phyloP scores from a whole-genome alignment of 1,140 invertebrate species.

The Zaprionus taronus region DNA sequence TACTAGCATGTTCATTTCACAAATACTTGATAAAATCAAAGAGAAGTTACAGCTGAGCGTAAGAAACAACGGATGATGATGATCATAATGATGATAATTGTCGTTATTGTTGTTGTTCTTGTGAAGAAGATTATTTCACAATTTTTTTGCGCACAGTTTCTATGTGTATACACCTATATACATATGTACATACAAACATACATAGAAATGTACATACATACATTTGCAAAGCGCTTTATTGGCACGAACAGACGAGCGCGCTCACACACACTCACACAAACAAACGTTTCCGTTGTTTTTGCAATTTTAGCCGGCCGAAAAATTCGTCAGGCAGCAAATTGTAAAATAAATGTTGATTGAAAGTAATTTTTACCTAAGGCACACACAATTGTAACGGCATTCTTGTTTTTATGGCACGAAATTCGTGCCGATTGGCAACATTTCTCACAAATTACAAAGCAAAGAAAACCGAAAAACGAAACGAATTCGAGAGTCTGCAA shows the following conservation, averaged over 20 bases:
- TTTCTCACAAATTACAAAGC: conserved; percentile 6
- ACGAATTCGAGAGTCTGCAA: conserved; percentile 22
- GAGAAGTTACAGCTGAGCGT: conserved; percentile 65
- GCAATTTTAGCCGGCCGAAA: conserved; percentile 61
- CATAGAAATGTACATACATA: conserved; percentile 9
- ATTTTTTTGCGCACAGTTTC: conserved; percentile 50
- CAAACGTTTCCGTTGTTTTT: conserved; percentile 44
- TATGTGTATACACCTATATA: conserved; percentile 2
- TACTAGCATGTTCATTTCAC: conserved; percentile 54
- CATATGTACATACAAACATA: conserved; percentile 7
- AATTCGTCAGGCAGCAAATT: conserved; percentile 30
- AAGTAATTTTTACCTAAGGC: conserved; percentile 34
- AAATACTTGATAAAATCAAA: conserved; percentile 66
- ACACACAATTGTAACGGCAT: conserved; percentile 16
- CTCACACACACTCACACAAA: conserved; percentile 12
- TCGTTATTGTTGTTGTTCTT: conserved; percentile 46
- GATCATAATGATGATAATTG: conserved; percentile 8
- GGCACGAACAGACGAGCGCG: conserved; percentile 20
- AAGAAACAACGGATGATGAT: conserved; percentile 43
- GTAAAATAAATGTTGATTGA: conserved; percentile 19
- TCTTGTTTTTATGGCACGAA: conserved; percentile 3
- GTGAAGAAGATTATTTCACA: conserved; percentile 66
- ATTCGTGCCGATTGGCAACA: conserved; percentile 33
- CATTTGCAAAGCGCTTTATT: conserved; percentile 31
- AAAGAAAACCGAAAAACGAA: not conserved